Evolutionary conservation across 2,888 invertebrate species (phyloP).

Genomic region (Brachyptera risi): DNA sequence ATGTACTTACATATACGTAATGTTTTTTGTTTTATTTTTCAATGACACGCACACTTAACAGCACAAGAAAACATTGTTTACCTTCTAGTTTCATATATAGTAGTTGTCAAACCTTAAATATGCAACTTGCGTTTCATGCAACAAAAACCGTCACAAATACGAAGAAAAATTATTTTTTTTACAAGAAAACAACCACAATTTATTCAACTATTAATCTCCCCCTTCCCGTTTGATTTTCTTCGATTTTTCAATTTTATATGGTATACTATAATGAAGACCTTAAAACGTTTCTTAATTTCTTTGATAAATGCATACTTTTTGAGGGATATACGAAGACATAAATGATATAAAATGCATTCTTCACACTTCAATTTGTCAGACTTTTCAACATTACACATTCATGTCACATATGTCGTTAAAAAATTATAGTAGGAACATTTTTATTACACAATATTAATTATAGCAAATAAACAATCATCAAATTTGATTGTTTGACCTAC

Average conservation of each 20-base stretch:
- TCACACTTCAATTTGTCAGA: conserved; percentile 10
- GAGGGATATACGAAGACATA: background rate
- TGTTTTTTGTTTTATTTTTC: conserved; percentile 13
- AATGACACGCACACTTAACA: conserved; percentile 22
- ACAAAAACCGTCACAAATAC: conserved; percentile 12
- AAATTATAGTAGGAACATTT: conserved; percentile 21
- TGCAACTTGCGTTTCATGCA: conserved; percentile 18
- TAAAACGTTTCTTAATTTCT: conserved; percentile 1
- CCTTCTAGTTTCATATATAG: conserved; percentile 13
- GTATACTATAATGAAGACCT: no score
- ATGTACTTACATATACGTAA: conserved; percentile 20
- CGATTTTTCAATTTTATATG: background rate
- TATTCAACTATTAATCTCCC: conserved; percentile 1
- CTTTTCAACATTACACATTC: conserved; percentile 8
- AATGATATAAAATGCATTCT: conserved; percentile 18
- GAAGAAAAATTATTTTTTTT: conserved; percentile 9
- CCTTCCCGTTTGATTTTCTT: background rate
- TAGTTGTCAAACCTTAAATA: conserved; percentile 18
- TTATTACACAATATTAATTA: conserved; percentile 10
- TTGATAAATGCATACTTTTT: conserved; percentile 17
- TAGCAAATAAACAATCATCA: conserved; percentile 6
- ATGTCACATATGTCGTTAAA: conserved; percentile 10
- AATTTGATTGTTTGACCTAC: conserved; percentile 12
- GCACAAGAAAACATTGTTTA: conserved; percentile 20
- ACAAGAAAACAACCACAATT: conserved; percentile 16